phyloP scores from a whole-genome alignment of 2,797 vertebrate species.

The Macrochelys suwanniensis region DNA sequence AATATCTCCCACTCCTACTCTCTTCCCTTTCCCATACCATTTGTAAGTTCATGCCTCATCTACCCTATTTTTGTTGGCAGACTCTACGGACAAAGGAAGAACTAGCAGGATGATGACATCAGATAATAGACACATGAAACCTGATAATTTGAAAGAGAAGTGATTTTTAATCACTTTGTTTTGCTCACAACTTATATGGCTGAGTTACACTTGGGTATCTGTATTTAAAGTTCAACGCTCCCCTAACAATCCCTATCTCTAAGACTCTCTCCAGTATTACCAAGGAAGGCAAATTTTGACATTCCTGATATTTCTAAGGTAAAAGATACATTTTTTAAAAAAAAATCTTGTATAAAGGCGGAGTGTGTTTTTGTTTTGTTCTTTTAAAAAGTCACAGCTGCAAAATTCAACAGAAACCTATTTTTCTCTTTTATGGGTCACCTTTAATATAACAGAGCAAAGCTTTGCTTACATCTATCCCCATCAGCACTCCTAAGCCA shows the following conservation, averaged over 20 bases:
- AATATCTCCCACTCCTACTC: not conserved
- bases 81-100: not conserved
- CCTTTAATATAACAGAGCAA: not conserved
- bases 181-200: not conserved
- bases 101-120: not conserved
- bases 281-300: not conserved
- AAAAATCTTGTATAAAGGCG: not conserved
- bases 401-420: not conserved
- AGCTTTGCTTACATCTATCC: not conserved
- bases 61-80: not conserved
- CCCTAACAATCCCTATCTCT: not conserved
- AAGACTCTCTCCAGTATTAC: not conserved
- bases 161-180: not conserved
- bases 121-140: not conserved
- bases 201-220: not conserved
- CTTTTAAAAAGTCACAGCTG: not conserved
- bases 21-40: not conserved
- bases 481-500: not conserved
- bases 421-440: not conserved
- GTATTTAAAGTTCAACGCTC: not conserved
- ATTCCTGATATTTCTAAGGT: not conserved
- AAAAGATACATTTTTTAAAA: not conserved
- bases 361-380: not conserved
- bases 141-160: not conserved
- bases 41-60: not conserved